phyloP scores from a whole-genome alignment of 2,113 vertebrate species.

The Psophia crepitans region DNA sequence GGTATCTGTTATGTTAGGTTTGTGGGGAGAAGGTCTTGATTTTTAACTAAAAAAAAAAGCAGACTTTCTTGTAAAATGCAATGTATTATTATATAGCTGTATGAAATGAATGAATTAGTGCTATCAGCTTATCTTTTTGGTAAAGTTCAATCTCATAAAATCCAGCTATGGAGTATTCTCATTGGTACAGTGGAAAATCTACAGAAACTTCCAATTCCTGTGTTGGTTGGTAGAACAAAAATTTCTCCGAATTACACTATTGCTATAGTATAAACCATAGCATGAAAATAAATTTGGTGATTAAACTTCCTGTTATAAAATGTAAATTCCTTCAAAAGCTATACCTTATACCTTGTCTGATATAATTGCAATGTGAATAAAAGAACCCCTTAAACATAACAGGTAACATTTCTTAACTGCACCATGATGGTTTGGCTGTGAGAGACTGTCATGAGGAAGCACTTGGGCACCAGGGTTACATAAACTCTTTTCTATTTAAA shows the following conservation, averaged over 20 bases:
- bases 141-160: background rate
- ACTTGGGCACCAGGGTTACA: background rate
- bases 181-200: background rate
- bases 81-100: background rate
- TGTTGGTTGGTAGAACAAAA: background rate
- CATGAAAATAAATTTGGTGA: background rate
- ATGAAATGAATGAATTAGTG: background rate
- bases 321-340: background rate
- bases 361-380: background rate
- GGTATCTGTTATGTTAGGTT: background rate
- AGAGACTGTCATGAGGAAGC: background rate
- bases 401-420: background rate
- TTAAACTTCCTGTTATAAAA: background rate
- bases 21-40: background rate
- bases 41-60: background rate
- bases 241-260: background rate
- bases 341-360: background rate
- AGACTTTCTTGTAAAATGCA: background rate
- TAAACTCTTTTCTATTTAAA: slow-evolving; percentile 20
- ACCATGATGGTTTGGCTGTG: background rate
- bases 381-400: background rate
- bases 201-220: background rate
- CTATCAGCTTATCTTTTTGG: background rate
- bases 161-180: background rate
- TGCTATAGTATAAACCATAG: background rate